These are phyloP conservation scores for Mesocricetus auratus DNA, from an alignment of 2,113 vertebrate species.

Conservation along the genomic window DNA sequence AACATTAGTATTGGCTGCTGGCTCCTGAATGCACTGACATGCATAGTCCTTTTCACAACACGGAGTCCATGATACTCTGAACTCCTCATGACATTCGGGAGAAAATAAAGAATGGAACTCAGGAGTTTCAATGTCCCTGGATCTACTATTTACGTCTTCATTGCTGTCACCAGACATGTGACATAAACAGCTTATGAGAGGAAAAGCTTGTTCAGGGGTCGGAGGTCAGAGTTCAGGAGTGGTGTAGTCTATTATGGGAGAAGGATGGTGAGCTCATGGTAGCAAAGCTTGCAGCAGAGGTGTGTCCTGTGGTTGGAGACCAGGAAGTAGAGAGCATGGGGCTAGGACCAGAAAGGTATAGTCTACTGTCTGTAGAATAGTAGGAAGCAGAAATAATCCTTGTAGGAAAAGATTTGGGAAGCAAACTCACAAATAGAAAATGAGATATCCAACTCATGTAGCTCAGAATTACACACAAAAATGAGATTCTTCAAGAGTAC, in stretches of 20 bases:
- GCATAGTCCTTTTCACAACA: neutral
- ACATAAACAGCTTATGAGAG: neutral
- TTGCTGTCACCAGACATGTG: neutral
- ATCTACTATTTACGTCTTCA: neutral
- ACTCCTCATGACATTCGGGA: neutral
- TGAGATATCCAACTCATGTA: neutral
- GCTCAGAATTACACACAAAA: neutral
- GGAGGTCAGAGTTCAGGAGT: neutral
- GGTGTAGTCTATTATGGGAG: too few relatives aligned
- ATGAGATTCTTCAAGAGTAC: neutral
- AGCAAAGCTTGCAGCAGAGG: neutral
- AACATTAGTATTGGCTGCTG: neutral
- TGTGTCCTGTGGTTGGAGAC: neutral
- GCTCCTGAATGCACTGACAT: neutral
- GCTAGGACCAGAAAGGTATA: neutral
- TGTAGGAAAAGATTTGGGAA: conserved; percentile 15
- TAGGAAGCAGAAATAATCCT: conserved; percentile 33
- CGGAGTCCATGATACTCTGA: neutral
- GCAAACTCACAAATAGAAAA: conserved; percentile 26
- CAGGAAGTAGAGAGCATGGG: neutral
- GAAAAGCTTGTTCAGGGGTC: neutral
- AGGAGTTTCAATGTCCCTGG: neutral
- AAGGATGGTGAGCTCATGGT: neutral
- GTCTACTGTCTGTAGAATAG: neutral
- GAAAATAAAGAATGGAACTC: neutral